Base-by-base conservation (phyloP, 2,113 vertebrate genomes). In the Chloropsis hardwickii region DNA sequence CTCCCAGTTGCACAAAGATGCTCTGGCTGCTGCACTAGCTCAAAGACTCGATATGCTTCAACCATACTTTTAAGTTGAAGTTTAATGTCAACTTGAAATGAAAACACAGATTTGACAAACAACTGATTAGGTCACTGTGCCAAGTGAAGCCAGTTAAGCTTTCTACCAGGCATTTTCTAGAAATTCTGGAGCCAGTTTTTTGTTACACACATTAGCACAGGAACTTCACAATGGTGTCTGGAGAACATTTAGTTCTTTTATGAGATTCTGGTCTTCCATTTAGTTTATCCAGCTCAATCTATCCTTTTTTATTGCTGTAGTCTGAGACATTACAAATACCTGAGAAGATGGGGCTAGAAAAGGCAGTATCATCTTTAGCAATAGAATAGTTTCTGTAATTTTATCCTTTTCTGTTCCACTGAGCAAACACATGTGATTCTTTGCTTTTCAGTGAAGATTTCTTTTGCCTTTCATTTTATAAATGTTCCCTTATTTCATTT, bases 201-300 rank as follows among this genome's bases (percentile, higher is more conserved):
- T 91, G 40, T 66, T 60, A 40, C 5, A 71, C 56, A 53, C 12
- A 53, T 67, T 66, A 92, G 70, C 61, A 81, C 4, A 88, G 40
- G 85, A 78, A 79, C 47, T 53, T 95, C 73, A 80, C 45, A 45
- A 18, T 53, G 28, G 16, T 81, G 62, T 60, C 60, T 94, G 86
- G 40, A 79, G 57, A 96, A 84, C 51, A 74, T 89, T 91, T 57
- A 57, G 35, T 33, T 87, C 40, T 84, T 95, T 94, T 92, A 91
- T 53, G 62, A 94, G 91, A 27, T 79, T 72, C 81, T 87, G 27
- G 37, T 84, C 81, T 94, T 84, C 47, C n/a, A 42, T 85, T 76
- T 87, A 69, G 61, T 91, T 95, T 94, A 70, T 74, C n/a, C 81
- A 80, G 35, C 35, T 80, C 13, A 35, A 44, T 76, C 33, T 48